Evolutionary conservation across 2,113 vertebrate species (phyloP).

Genomic region (Dipodomys spectabilis): DNA sequence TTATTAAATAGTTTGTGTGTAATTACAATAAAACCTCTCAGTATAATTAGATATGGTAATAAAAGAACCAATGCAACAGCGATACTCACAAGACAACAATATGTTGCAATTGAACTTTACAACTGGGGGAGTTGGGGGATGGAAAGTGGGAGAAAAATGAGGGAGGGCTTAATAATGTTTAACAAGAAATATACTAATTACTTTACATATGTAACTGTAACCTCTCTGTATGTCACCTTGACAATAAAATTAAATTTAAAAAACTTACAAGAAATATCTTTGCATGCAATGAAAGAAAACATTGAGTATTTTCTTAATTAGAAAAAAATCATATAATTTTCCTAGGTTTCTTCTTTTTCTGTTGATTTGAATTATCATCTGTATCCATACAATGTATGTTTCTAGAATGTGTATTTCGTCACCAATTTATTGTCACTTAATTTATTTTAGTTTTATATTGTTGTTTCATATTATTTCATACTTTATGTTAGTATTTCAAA

Average conservation of each 20-base stretch:
- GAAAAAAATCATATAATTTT: not conserved
- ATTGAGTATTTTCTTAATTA: not conserved
- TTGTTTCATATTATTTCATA: not conserved
- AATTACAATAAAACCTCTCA: no score
- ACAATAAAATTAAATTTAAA: not conserved
- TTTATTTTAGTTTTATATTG: not conserved
- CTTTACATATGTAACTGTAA: no score
- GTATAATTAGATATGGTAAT: no score
- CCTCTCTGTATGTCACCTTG: no score
- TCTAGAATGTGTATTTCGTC: not conserved
- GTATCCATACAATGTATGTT: not conserved
- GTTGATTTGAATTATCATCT: not conserved
- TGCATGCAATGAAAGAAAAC: not conserved
- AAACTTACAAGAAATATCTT: constrained; percentile 1
- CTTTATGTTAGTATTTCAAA: not conserved
- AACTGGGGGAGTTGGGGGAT: no score
- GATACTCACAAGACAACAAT: no score
- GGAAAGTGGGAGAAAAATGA: no score
- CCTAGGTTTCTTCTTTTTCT: not conserved
- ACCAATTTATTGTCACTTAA: not conserved
- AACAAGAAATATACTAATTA: no score
- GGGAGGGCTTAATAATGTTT: no score
- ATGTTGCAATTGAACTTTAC: no score
- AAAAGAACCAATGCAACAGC: no score
- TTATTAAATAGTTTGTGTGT: no score